These are phyloP conservation scores for Miniopterus natalensis DNA, from an alignment of 2,113 vertebrate genomes.

Conservation along the genomic window DNA sequence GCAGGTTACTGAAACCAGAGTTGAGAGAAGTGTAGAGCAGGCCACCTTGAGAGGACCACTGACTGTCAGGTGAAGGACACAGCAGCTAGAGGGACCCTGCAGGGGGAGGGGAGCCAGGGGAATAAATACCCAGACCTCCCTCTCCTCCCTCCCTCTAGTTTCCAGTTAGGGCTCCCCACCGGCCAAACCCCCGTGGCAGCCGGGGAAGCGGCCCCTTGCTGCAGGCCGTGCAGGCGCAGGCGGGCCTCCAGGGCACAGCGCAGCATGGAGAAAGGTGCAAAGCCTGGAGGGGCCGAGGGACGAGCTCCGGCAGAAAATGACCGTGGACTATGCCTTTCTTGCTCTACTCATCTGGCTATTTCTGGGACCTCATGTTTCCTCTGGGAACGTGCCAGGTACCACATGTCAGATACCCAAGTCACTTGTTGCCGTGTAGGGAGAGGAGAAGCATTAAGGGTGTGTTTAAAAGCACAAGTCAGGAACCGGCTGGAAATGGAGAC, in stretches of 20 bases:
- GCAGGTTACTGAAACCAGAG: background rate
- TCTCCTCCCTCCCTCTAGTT: background rate
- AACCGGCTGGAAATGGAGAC: background rate
- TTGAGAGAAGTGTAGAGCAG: background rate
- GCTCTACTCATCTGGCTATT: background rate
- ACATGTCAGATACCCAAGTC: background rate
- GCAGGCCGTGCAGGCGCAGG: accelerated
- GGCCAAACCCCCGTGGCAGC: background rate
- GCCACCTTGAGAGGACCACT: accelerated
- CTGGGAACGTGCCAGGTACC: background rate
- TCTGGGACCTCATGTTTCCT: background rate
- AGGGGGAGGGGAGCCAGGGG: background rate
- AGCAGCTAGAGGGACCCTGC: background rate
- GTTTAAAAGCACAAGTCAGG: background rate
- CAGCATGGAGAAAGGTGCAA: background rate
- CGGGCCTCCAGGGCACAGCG: background rate
- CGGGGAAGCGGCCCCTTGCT: too few relatives aligned
- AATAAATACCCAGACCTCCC: background rate
- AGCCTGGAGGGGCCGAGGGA: background rate
- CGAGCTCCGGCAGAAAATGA: background rate
- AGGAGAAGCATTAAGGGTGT: background rate
- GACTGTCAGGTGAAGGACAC: background rate
- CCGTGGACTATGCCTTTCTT: background rate
- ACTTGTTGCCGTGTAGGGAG: background rate
- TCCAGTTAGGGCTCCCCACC: background rate